Evolutionary conservation across 2,113 vertebrate species (phyloP).

Genomic region (Eptatretus burgeri): DNA sequence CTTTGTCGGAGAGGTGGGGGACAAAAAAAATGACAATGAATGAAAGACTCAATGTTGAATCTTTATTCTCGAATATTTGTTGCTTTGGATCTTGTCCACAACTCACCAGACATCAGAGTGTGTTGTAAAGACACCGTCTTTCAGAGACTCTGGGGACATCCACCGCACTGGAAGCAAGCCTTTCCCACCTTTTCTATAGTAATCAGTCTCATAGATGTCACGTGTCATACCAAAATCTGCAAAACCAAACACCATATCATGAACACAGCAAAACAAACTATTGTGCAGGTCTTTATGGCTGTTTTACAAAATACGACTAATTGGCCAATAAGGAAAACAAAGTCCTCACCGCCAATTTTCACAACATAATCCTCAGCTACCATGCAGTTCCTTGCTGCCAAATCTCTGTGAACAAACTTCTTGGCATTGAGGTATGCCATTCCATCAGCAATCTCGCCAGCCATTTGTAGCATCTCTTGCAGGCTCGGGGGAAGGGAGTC

Average conservation of each 20-base stretch:
- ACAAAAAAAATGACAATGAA: too few species aligned
- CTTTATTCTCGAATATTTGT: too few species aligned
- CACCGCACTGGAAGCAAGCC: slow-evolving; percentile 30
- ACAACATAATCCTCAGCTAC: slow-evolving; percentile 33
- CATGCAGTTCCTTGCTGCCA: slow-evolving; percentile 40
- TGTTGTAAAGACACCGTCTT: slow-evolving; percentile 30
- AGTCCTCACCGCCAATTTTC: slow-evolving; percentile 27
- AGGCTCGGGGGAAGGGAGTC: slow-evolving; percentile 17
- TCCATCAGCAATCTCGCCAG: slow-evolving; percentile 29
- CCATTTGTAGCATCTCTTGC: slow-evolving; percentile 33
- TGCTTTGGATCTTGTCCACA: too few species aligned
- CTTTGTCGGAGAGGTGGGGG: too few species aligned
- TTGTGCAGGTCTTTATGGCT: background rate
- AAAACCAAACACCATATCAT: background rate
- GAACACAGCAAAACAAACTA: background rate
- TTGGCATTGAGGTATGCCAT: slow-evolving; percentile 37
- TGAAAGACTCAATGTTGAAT: too few species aligned
- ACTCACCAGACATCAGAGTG: slow-evolving; percentile 30
- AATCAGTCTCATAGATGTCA: slow-evolving; percentile 36
- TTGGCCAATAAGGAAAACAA: too few species aligned
- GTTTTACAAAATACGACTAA: background rate
- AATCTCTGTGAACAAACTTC: slow-evolving; percentile 34
- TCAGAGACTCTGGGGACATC: slow-evolving; percentile 35
- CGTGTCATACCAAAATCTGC: slow-evolving; percentile 35
- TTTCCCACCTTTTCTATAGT: slow-evolving; percentile 32